Conservation (phyloP, 2,113 vertebrate species). For the Drymodes brunneopygia region DNA sequence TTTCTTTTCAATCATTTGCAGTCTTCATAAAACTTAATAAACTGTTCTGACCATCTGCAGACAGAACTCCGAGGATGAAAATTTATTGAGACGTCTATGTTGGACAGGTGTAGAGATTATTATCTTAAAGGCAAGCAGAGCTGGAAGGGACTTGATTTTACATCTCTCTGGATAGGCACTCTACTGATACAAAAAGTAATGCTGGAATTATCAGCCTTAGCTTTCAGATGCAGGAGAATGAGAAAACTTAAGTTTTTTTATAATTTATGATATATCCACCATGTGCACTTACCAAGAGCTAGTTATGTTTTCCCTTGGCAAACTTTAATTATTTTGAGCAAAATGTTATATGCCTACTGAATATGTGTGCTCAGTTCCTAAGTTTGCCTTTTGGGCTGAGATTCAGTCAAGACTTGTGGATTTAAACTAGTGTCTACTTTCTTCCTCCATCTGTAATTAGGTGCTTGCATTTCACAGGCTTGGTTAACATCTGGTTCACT, state of each 20-base stretch:
- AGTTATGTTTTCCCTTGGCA: not conserved
- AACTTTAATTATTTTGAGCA: slow-evolving; percentile 9
- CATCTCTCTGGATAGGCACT: not conserved
- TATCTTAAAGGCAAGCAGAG: not conserved
- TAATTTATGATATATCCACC: not conserved
- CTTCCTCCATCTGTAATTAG: not conserved
- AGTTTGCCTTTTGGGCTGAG: not conserved
- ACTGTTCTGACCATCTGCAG: not conserved
- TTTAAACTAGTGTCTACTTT: not conserved
- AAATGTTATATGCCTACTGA: not conserved
- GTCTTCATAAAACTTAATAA: not conserved
- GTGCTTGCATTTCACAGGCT: not conserved
- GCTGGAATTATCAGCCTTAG: not conserved
- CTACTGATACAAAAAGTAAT: not conserved
- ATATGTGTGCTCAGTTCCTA: not conserved
- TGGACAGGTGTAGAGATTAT: not conserved
- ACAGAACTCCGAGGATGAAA: not conserved
- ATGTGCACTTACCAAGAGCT: not conserved
- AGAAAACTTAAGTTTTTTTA: not conserved
- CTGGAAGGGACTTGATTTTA: not conserved
- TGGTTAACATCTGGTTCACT: slow-evolving; percentile 9
- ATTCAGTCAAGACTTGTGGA: not conserved
- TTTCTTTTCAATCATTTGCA: not conserved
- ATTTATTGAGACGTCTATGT: not conserved
- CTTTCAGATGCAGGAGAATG: not conserved